Conservation (phyloP, 2,888 invertebrate genomes). For the Linyphia triangularis region DNA sequence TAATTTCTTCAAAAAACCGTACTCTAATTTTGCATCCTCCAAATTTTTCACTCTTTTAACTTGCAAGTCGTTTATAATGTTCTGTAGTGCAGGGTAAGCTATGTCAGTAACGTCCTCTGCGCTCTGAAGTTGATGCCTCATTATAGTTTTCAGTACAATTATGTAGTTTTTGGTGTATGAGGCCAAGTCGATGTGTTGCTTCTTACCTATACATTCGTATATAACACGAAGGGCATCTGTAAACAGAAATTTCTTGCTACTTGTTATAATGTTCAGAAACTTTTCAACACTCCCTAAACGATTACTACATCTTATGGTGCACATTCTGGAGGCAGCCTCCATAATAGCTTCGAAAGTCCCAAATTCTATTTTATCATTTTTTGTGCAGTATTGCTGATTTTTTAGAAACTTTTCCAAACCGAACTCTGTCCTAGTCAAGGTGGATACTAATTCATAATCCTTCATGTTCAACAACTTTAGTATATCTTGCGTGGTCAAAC, state of each 20-base stretch:
- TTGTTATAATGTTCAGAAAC: conserved; percentile 22
- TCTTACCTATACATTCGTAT: neutral
- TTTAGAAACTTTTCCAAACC: conserved; percentile 34
- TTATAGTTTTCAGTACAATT: conserved; percentile 31
- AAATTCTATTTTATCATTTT: neutral
- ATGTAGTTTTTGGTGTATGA: conserved; percentile 25
- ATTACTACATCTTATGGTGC: neutral
- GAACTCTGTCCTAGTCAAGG: neutral
- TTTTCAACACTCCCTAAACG: neutral
- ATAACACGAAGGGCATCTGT: neutral
- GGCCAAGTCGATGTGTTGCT: neutral
- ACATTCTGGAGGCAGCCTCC: conserved; percentile 12
- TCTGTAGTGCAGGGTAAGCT: conserved; percentile 47
- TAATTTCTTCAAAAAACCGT: neutral
- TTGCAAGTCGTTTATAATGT: conserved; percentile 34
- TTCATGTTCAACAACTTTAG: conserved; percentile 3
- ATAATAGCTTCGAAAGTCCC: conserved; percentile 20
- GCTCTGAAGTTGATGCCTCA: neutral
- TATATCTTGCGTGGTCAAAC: conserved; percentile 22
- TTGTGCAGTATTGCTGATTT: neutral
- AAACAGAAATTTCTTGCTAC: conserved; percentile 32
- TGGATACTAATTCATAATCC: neutral
- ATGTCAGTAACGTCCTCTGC: neutral
- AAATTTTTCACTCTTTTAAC: neutral
- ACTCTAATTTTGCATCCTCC: neutral